Percentiles rank a stretch among this genome's conserved stretches.
Conservation (phyloP, 2,888 invertebrate species). For the Drosophila borealis region DNA sequence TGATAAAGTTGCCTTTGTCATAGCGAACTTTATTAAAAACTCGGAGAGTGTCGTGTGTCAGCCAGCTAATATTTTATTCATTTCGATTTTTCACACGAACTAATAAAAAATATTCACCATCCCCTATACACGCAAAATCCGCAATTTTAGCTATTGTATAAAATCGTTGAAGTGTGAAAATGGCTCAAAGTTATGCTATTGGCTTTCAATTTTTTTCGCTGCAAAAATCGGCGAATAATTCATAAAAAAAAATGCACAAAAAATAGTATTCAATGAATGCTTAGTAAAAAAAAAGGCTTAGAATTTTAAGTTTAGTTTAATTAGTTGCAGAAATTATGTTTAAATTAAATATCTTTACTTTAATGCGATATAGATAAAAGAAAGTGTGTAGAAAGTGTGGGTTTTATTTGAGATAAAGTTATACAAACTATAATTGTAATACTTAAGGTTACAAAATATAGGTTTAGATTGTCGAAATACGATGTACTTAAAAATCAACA, state of each 20-base stretch:
- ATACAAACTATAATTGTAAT: too few relatives aligned
- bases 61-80: constrained; percentile 60
- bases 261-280: neutral
- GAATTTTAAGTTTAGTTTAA: neutral
- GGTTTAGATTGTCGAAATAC: too few relatives aligned
- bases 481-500: too few relatives aligned
- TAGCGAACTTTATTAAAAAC: constrained; percentile 60
- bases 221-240: constrained; percentile 22
- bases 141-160: constrained; percentile 51
- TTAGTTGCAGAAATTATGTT: too few relatives aligned
- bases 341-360: too few relatives aligned
- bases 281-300: neutral
- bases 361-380: too few relatives aligned
- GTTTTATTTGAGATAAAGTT: too few relatives aligned
- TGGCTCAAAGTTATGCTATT: constrained; percentile 54
- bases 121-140: constrained; percentile 16
- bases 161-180: constrained; percentile 59
- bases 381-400: too few relatives aligned
- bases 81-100: constrained; percentile 44
- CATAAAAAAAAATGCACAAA: constrained; percentile 8
- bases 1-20: constrained; percentile 59
- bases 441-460: too few relatives aligned
- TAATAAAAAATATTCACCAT: constrained; percentile 28
- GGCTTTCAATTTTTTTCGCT: constrained; percentile 26
- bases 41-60: constrained; percentile 38